A percentile compares a stretch with the other conserved stretches of the same genome.
phyloP scores from a whole-genome alignment of 2,888 invertebrate genomes.

The Dichetophora obliterata region DNA sequence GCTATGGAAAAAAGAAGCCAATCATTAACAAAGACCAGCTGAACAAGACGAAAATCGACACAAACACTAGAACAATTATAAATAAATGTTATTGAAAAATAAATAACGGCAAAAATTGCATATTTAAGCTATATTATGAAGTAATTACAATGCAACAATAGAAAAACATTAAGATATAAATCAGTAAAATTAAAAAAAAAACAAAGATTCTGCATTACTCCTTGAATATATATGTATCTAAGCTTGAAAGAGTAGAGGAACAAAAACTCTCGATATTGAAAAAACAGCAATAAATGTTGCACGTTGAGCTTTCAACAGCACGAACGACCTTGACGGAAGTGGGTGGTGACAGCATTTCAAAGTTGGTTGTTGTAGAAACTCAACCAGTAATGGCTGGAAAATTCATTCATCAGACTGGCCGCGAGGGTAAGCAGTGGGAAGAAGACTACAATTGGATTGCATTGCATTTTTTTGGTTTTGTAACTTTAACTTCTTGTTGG shows the following conservation, averaged over 20 bases:
- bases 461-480: neutral
- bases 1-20: too few species aligned
- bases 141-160: neutral
- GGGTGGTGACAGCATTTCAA: constrained; percentile 5
- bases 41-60: too few species aligned
- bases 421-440: neutral
- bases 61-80: too few species aligned
- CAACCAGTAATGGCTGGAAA: neutral
- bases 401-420: neutral
- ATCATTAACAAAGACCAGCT: too few species aligned
- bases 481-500: neutral
- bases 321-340: constrained; percentile 26
- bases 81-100: too few species aligned
- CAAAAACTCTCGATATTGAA: neutral
- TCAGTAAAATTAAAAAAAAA: constrained; percentile 6
- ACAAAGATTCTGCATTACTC: neutral
- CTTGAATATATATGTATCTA: neutral
- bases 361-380: neutral
- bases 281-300: neutral
- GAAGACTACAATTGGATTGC: neutral
- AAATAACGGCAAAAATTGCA: too few species aligned
- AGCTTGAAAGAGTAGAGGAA: neutral
- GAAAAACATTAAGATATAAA: neutral
- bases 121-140: neutral
- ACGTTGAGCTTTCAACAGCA: neutral